These are phyloP conservation scores for Rhynchotus rufescens DNA, from an alignment of 2,797 vertebrate genomes.

Conservation along the genomic window DNA sequence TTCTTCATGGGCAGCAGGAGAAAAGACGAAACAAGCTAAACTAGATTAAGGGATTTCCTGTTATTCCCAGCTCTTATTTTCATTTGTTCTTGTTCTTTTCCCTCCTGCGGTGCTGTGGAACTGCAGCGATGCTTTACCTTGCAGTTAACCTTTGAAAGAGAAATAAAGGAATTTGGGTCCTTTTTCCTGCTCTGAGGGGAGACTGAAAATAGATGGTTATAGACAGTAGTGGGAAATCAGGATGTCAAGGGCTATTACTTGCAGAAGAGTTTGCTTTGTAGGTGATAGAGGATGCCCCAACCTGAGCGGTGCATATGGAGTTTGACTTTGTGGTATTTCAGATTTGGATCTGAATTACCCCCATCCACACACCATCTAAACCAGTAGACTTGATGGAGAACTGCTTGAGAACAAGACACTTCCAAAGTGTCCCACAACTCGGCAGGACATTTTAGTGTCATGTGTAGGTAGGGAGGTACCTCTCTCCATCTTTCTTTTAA, in stretches of 20 bases:
- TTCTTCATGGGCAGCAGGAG: constrained; percentile 32
- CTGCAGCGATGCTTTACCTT: constrained; percentile 11
- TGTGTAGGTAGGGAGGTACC: background rate
- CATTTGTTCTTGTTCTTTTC: constrained; percentile 13
- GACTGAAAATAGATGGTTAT: background rate
- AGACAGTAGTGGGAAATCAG: background rate
- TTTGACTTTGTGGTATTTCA: background rate
- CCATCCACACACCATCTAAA: background rate
- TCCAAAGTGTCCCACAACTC: background rate
- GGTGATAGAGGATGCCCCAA: background rate
- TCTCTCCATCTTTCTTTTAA: background rate
- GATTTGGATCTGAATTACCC: background rate
- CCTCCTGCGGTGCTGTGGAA: background rate
- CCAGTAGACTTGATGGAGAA: background rate
- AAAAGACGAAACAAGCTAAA: constrained; percentile 49
- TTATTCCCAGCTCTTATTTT: constrained; percentile 55
- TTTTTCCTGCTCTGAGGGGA: background rate
- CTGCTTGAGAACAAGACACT: background rate
- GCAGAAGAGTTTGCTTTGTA: background rate
- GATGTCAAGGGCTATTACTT: background rate
- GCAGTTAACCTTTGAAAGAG: constrained; percentile 23
- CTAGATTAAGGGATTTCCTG: constrained; percentile 65
- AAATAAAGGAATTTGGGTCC: background rate
- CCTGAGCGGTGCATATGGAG: background rate
- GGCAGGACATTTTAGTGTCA: background rate